Evolutionary conservation across 2,113 vertebrate genomes (phyloP).

Genomic region (rabbit (Oryctolagus cuniculus)): DNA sequence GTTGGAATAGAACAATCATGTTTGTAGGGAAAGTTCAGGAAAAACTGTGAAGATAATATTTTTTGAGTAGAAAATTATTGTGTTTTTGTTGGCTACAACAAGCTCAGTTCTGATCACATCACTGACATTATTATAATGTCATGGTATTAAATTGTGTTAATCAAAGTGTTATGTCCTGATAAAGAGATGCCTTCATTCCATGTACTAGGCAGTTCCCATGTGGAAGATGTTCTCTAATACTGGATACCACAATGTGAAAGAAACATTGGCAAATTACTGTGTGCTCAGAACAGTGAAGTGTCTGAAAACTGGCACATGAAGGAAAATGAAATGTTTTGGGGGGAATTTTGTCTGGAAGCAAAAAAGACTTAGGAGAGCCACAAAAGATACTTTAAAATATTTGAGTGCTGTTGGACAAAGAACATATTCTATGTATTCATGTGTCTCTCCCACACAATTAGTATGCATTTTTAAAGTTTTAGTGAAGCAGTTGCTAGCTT

Average conservation of each 20-base stretch:
- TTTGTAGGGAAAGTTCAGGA: background rate
- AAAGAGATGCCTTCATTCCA: background rate
- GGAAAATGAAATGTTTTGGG: background rate
- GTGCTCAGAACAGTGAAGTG: background rate
- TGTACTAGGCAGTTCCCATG: background rate
- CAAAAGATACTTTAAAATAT: constrained; percentile 44
- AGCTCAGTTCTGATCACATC: background rate
- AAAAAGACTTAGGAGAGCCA: background rate
- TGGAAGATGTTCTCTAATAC: background rate
- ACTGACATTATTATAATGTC: constrained; percentile 1
- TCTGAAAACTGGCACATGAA: background rate
- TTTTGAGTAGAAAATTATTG: background rate
- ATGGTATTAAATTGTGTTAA: background rate
- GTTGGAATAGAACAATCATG: background rate
- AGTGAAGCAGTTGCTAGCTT: background rate
- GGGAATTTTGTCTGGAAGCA: background rate
- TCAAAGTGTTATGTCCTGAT: background rate
- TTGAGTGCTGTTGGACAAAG: background rate
- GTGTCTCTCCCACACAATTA: background rate
- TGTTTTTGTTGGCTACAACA: constrained; percentile 21
- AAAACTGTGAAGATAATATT: background rate
- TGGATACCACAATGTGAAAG: background rate
- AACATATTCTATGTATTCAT: background rate
- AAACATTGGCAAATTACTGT: background rate
- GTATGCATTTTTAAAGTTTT: background rate